Conservation (phyloP, 2,888 invertebrate genomes). For the Acleris literana region DNA sequence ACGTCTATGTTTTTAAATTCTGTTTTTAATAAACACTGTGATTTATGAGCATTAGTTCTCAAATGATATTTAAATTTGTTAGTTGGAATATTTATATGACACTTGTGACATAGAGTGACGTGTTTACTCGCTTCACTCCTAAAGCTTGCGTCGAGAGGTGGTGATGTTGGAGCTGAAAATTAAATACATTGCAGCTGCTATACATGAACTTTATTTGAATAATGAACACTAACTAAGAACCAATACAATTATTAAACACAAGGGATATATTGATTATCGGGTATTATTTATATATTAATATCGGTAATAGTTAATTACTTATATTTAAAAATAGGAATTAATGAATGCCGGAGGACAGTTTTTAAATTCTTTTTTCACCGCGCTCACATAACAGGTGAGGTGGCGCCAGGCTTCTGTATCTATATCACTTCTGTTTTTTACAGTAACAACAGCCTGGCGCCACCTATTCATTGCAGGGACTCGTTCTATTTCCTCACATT, state of each 20-base stretch:
- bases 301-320: too few species aligned
- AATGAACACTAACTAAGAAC: too few species aligned
- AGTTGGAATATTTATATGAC: neutral
- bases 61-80: neutral
- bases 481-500: slow-evolving; percentile 1
- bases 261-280: too few species aligned
- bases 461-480: slow-evolving; percentile 1
- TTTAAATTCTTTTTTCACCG: neutral
- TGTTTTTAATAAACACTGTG: too few species aligned
- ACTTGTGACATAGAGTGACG: neutral
- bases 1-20: too few species aligned
- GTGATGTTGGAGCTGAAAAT: too few species aligned
- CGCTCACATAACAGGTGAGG: neutral
- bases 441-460: slow-evolving; percentile 4
- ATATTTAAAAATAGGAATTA: slow-evolving; percentile 2
- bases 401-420: neutral
- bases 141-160: neutral
- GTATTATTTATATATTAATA: too few species aligned
- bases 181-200: too few species aligned
- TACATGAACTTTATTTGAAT: too few species aligned
- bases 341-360: slow-evolving; percentile 2
- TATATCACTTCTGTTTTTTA: neutral
- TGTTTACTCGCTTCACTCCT: neutral
- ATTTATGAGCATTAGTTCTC: too few species aligned
- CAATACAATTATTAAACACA: too few species aligned